Conservation (phyloP, 2,113 vertebrate genomes). For the Ptyas mucosa region DNA sequence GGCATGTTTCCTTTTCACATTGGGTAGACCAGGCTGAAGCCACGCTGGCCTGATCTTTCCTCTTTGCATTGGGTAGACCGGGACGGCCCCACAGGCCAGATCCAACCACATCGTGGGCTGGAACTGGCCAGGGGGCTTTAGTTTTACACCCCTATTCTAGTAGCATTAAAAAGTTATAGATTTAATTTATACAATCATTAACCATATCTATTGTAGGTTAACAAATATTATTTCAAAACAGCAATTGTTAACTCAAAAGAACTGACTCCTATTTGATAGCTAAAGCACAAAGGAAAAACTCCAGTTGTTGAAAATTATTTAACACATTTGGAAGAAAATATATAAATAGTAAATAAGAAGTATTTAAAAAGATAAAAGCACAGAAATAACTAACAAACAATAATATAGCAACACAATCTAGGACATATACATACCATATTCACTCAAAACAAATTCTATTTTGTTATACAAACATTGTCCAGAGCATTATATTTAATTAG, state of each 20-base stretch:
- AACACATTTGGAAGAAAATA: background rate
- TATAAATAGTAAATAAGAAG: background rate
- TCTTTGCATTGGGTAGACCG: no score
- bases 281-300: background rate
- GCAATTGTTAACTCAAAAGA: background rate
- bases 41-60: no score
- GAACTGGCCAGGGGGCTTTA: no score
- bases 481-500: background rate
- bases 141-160: background rate
- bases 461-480: background rate
- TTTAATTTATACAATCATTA: background rate
- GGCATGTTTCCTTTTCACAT: no score
- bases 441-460: background rate
- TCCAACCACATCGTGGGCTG: no score
- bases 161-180: background rate
- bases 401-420: background rate
- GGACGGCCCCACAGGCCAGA: no score
- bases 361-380: background rate
- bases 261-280: background rate
- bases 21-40: no score
- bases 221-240: background rate
- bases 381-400: background rate
- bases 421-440: background rate
- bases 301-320: background rate
- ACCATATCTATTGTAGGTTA: background rate